These are phyloP conservation scores for Wiebesia pumilae DNA, from an alignment of 1,140 invertebrate genomes.

Conservation along the genomic window DNA sequence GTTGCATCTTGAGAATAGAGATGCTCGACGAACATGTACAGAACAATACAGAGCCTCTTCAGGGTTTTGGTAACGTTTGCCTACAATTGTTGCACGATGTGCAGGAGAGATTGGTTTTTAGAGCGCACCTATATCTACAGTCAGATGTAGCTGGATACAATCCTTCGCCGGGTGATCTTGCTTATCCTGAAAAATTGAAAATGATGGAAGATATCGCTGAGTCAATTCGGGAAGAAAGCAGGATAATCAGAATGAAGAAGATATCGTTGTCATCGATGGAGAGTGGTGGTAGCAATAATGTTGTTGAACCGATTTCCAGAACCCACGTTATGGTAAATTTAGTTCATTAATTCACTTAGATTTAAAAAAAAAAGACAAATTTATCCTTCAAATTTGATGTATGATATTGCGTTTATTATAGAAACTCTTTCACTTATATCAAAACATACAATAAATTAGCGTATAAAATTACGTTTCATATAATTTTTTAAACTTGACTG, in stretches of 20 bases:
- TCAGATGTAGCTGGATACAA: constrained; percentile 92
- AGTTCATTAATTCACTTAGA: not conserved
- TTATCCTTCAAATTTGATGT: not conserved
- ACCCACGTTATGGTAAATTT: constrained; percentile 61
- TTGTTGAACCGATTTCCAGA: constrained; percentile 62
- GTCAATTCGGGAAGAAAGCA: constrained; percentile 67
- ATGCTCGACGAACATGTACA: constrained; percentile 96
- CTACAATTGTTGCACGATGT: constrained; percentile 95
- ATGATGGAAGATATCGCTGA: constrained; percentile 90
- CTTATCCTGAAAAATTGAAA: constrained; percentile 96
- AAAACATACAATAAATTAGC: too few species aligned
- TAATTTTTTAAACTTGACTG: too few species aligned
- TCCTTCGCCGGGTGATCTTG: constrained; percentile 95
- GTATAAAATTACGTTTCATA: too few species aligned
- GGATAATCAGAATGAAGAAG: constrained; percentile 67
- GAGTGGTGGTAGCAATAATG: constrained; percentile 54
- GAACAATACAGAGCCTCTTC: constrained; percentile 84
- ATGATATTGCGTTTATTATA: not conserved
- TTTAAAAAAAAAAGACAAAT: not conserved
- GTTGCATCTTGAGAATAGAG: constrained; percentile 93
- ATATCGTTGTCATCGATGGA: constrained; percentile 68
- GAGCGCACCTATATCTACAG: constrained; percentile 94
- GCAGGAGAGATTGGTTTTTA: constrained; percentile 96
- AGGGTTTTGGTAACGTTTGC: constrained; percentile 89
- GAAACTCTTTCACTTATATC: too few species aligned